Evolutionary conservation across 2,797 vertebrate genomes (phyloP).

Genomic region (Pitangus sulphuratus): DNA sequence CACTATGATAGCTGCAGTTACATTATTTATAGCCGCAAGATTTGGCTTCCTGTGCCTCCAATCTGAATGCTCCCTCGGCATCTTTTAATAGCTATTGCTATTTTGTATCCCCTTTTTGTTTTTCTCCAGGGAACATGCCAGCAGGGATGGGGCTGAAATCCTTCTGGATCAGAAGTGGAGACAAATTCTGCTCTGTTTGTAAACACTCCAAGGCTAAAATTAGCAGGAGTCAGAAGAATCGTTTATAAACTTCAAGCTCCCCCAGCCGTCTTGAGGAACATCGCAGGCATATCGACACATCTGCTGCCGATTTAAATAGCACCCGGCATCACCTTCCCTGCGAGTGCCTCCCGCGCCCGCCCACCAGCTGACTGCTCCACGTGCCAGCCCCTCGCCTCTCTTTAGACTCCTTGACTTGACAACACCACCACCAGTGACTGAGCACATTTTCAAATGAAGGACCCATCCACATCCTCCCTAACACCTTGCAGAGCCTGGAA

Average conservation of each 20-base stretch:
- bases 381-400: background rate
- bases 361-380: background rate
- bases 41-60: background rate
- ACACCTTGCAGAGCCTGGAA: background rate
- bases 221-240: background rate
- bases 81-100: background rate
- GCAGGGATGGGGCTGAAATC: background rate
- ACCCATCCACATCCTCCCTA: background rate
- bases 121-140: background rate
- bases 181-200: conserved; percentile 41
- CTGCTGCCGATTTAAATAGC: background rate
- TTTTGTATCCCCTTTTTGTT: background rate
- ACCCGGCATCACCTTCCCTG: background rate
- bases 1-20: background rate
- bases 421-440: accelerated
- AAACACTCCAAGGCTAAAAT: conserved; percentile 52
- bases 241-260: background rate
- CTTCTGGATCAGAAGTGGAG: conserved; percentile 17
- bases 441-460: background rate
- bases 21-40: background rate
- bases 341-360: background rate
- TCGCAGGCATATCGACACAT: background rate
- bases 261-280: background rate
- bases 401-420: background rate
- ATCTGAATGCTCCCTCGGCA: background rate